Conservation (phyloP, 2,797 vertebrate species). For the Forpus xanthops region DNA sequence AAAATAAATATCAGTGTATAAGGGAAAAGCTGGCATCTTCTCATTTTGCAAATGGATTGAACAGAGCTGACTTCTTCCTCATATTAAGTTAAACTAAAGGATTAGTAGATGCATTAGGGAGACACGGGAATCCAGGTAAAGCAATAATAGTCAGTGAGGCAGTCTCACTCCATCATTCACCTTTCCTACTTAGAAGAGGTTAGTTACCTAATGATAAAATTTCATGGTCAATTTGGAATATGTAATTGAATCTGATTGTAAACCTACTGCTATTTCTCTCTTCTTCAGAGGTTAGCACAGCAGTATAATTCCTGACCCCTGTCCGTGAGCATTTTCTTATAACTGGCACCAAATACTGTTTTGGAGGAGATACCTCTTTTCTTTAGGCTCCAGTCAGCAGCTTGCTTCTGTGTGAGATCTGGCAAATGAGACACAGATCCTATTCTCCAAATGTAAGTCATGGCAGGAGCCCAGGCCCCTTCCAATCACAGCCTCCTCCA, state of each 20-base stretch:
- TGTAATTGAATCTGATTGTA: constrained; percentile 75
- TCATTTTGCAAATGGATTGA: constrained; percentile 76
- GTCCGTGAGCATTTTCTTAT: constrained; percentile 64
- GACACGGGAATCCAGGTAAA: constrained; percentile 68
- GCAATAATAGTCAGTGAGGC: constrained; percentile 75
- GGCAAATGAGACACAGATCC: background rate
- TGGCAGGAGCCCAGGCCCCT: background rate
- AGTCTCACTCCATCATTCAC: constrained; percentile 72
- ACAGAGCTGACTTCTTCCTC: constrained; percentile 57
- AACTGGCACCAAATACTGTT: constrained; percentile 53
- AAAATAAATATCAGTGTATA: constrained; percentile 78
- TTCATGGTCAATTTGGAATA: constrained; percentile 75
- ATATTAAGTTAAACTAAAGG: constrained; percentile 67
- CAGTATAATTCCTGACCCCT: constrained; percentile 69
- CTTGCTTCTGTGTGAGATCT: background rate
- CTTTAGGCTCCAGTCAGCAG: background rate
- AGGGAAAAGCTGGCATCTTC: constrained; percentile 70
- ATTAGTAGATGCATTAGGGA: constrained; percentile 67
- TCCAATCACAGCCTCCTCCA: fast-evolving
- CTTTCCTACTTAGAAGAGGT: constrained; percentile 75
- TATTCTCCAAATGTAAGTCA: background rate
- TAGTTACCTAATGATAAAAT: constrained; percentile 78
- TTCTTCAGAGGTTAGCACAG: constrained; percentile 65
- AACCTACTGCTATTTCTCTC: constrained; percentile 76
- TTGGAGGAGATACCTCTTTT: constrained; percentile 2